These are phyloP conservation scores for Lerema accius DNA, from an alignment of 1,140 invertebrate genomes.

Conservation along the genomic window DNA sequence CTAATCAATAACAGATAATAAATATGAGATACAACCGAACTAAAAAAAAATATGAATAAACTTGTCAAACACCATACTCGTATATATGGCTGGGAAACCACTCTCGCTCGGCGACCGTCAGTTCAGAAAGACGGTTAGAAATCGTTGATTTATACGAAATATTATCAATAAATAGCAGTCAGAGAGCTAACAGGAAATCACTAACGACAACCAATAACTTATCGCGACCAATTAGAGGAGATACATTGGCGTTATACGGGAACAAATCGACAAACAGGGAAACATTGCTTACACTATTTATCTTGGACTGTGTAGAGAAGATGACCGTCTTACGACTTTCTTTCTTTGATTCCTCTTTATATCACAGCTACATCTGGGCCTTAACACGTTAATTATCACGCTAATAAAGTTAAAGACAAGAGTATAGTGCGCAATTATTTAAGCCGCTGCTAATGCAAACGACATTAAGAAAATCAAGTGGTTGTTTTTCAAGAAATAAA, in stretches of 20 bases:
- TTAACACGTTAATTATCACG: too few species aligned
- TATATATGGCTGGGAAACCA: neutral
- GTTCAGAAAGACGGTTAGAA: neutral
- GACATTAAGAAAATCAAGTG: too few species aligned
- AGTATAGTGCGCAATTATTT: too few species aligned
- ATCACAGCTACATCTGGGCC: too few species aligned
- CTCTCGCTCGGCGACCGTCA: neutral
- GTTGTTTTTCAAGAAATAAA: too few species aligned
- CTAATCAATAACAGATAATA: too few species aligned
- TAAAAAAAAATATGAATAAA: neutral
- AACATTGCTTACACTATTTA: conserved; percentile 4
- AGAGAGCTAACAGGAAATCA: conserved; percentile 28
- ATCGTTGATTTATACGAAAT: conserved; percentile 19
- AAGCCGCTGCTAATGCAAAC: too few species aligned
- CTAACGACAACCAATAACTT: conserved; percentile 29
- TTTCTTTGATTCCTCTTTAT: too few species aligned
- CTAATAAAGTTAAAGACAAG: too few species aligned
- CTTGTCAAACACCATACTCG: neutral
- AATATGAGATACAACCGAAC: too few species aligned
- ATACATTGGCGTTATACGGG: conserved; percentile 10
- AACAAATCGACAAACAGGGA: conserved; percentile 17
- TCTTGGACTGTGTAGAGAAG: neutral
- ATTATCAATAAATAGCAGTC: conserved; percentile 23
- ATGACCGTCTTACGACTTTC: too few species aligned
- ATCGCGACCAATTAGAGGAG: conserved; percentile 29